These are phyloP conservation scores for Drosophila navojoa DNA, from an alignment of 1,140 invertebrate genomes.

Conservation along the genomic window DNA sequence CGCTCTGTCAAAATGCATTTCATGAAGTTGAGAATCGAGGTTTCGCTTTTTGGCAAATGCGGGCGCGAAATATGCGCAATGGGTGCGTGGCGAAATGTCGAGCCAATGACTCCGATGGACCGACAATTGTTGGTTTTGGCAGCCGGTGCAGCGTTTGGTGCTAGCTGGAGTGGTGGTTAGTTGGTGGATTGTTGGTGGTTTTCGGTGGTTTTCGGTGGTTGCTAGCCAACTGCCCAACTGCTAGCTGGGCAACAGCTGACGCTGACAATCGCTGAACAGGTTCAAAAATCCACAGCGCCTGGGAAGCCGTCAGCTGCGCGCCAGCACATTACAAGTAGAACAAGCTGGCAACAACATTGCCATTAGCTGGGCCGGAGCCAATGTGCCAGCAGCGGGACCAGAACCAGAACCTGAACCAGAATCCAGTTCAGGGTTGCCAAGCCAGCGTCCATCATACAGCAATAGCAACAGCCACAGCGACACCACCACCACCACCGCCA, in stretches of 20 bases:
- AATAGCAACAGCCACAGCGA: too few relatives aligned
- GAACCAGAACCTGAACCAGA: neutral
- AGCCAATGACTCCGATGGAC: constrained; percentile 5
- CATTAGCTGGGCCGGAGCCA: constrained; percentile 56
- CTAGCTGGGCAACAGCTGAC: constrained; percentile 61
- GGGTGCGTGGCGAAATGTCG: constrained; percentile 66
- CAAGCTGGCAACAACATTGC: constrained; percentile 79
- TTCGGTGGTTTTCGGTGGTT: constrained; percentile 46
- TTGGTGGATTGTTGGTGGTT: constrained; percentile 48
- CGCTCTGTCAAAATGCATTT: constrained; percentile 72
- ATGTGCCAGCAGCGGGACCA: constrained; percentile 8
- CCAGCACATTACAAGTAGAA: constrained; percentile 82
- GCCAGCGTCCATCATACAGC: too few relatives aligned
- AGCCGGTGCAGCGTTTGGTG: constrained; percentile 75
- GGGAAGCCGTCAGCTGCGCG: constrained; percentile 78
- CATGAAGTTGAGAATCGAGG: constrained; percentile 53
- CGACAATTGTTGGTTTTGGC: constrained; percentile 82
- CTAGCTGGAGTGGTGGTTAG: constrained; percentile 43
- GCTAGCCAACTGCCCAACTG: constrained; percentile 28
- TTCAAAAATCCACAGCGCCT: constrained; percentile 72
- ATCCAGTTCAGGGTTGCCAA: neutral
- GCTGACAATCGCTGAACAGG: constrained; percentile 47
- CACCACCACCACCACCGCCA: too few relatives aligned
- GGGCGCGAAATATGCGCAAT: constrained; percentile 79
- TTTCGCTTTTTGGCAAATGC: constrained; percentile 39